phyloP scores from a whole-genome alignment of 2,888 invertebrate genomes.

The Hedya salicella region DNA sequence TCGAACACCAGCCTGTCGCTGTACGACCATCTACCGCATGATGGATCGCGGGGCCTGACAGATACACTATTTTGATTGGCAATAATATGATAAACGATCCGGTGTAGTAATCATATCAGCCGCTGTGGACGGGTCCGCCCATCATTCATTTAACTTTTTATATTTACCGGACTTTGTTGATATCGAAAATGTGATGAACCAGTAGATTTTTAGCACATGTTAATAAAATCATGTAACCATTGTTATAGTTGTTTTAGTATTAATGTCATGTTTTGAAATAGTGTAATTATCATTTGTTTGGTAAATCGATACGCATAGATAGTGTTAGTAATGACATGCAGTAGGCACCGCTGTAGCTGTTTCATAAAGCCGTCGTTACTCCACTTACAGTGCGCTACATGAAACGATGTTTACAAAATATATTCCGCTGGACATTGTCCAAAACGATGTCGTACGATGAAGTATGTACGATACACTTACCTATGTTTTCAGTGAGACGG shows the following conservation, averaged over 20 bases:
- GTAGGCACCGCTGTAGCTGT: constrained; percentile 56
- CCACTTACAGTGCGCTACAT: constrained; percentile 70
- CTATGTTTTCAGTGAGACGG: constrained; percentile 71
- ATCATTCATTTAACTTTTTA: constrained; percentile 75
- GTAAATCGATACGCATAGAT: constrained; percentile 51
- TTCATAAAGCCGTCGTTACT: constrained; percentile 62
- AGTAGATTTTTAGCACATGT: constrained; percentile 47
- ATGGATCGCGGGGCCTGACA: constrained; percentile 81
- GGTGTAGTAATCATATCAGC: constrained; percentile 77
- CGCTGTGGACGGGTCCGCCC: constrained; percentile 69
- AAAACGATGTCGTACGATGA: constrained; percentile 70
- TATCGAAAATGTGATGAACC: constrained; percentile 53
- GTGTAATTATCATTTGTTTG: constrained; percentile 62
- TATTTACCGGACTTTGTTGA: constrained; percentile 63
- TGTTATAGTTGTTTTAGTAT: constrained; percentile 50
- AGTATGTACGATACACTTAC: constrained; percentile 67
- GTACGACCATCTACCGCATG: constrained; percentile 67
- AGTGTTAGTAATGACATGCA: constrained; percentile 52
- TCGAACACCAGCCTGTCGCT: constrained; percentile 54
- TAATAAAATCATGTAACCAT: constrained; percentile 35
- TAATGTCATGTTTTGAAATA: constrained; percentile 58
- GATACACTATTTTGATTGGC: constrained; percentile 86
- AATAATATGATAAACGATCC: constrained; percentile 83
- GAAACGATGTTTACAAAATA: constrained; percentile 77
- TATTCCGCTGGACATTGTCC: constrained; percentile 78